Evolutionary conservation across 2,113 vertebrate species (phyloP), one percentile per base, ranked within the genome.

Genomic region (Hippoglossus stenolepis): DNA sequence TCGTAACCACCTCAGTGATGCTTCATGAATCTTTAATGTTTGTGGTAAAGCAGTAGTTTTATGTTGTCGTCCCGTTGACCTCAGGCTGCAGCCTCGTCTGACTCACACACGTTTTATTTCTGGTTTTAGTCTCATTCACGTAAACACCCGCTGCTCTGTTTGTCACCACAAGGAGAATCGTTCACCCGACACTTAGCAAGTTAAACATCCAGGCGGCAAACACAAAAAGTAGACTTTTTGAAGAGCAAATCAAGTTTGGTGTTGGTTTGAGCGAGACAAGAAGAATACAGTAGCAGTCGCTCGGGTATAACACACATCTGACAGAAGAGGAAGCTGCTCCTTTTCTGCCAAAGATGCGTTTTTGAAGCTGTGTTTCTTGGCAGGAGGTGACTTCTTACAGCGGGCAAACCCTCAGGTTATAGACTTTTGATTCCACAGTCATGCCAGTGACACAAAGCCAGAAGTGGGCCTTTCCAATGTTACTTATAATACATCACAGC

Each of bases 401-500:
- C 24, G 21, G 43, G 26, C 9, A 13, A 59, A 67, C 62, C 76
- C 26, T 35, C 11, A 21, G 70, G 54, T 80, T 60, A 58, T 21
- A 51, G 73, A 69, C 14, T 38, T 73, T 73, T 6, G n/a, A 62
- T 58, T 54, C 47, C 20, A 57, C 31, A 14, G 24, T 31, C 45
- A 60, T 35, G 35, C 21, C 40, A 8, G 20, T 13, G 75, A 79
- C 69, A 74, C 23, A 54, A 54, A 75, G 57, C 64, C 40, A 65
- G 56, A 24, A 28, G 54, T 3, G 47, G 15, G 18, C 9, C 38
- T 45, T 67, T 13, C 13, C 38, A 73, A 49, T 3, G 7, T 60
- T 67, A 14, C 60, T 79, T 40, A 7, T 13, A n/a, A 75, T 79
- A 56, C 83, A 40, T 74, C 31, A 45, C 47, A 72, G 58, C 17